Base-by-base conservation (phyloP, 2,888 invertebrate genomes). In the Drosophila recens region DNA sequence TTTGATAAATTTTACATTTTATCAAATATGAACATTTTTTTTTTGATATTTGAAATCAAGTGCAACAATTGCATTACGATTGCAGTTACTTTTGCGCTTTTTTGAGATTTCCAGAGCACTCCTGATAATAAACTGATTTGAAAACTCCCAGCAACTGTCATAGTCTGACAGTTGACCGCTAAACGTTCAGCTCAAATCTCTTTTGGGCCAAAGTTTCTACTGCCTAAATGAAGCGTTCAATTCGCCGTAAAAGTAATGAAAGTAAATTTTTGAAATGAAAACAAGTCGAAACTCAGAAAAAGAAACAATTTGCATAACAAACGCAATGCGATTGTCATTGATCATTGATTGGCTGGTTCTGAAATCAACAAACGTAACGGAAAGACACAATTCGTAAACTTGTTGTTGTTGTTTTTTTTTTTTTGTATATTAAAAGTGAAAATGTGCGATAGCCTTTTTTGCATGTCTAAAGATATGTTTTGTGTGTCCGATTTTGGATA, bases 261-360 rank as follows among this genome's bases (percentile, higher is more conserved):
- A 88, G 87, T 86, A 86, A 77, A 88, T 90, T 70, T 80, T 82
- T 89, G 66, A 27, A 79, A 88, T 79, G 87, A 88, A 89, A 86
- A 68, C 74, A 61, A 75, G 72, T 56, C 63, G 53, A 66, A 72
- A 59, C n/a, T 42, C 9, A 13, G 43, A 27, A 38, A 54, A 51
- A 57, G 46, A 23, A 49, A 36, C 34, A 34, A 75, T 89, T 86
- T 80, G 87, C 90, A 86, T 90, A 82, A 86, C 74, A 85, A 82
- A 72, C 56, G 56, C 72, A 68, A 45, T 36, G 13, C 11, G 34
- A 46, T 38, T 30, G 48, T 38, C 23, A 34, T 20, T 42, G 15
- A 33, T 23, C 51, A 38, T 67, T 30, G 13, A 53, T 30, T 17
- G 42, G 15, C n/a, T 17, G 53, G 45, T 84, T 89, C 81, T 88